These are phyloP conservation scores for Agrochola circellaris DNA, from an alignment of 2,888 invertebrate species.

Conservation along the genomic window DNA sequence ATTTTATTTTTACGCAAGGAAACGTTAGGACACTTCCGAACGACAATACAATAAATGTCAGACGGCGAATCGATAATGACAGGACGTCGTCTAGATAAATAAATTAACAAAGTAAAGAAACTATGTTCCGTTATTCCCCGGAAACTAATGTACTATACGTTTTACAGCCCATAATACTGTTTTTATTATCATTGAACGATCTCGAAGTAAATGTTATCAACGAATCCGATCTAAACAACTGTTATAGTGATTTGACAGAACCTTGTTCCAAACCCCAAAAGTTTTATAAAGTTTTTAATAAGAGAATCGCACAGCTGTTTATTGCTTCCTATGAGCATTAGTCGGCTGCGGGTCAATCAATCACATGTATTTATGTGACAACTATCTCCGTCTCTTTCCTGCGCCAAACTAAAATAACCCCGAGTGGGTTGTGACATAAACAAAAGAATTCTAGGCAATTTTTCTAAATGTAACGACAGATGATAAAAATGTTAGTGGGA, in stretches of 20 bases:
- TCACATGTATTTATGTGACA: slow-evolving; percentile 89
- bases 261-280: slow-evolving; percentile 56
- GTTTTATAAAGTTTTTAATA: slow-evolving; percentile 62
- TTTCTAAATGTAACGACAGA: slow-evolving; percentile 70
- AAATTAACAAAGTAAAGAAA: slow-evolving; percentile 62
- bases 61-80: slow-evolving; percentile 68
- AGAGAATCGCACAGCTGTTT: slow-evolving; percentile 83
- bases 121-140: slow-evolving; percentile 57
- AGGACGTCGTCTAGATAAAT: slow-evolving; percentile 64
- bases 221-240: slow-evolving; percentile 69
- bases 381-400: slow-evolving; percentile 82
- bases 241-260: slow-evolving; percentile 75
- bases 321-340: slow-evolving; percentile 87
- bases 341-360: slow-evolving; percentile 89
- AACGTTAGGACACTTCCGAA: slow-evolving; percentile 72
- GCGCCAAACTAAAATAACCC: slow-evolving; percentile 71
- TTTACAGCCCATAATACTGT: slow-evolving; percentile 67
- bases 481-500: slow-evolving; percentile 69
- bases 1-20: slow-evolving; percentile 80
- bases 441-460: slow-evolving; percentile 72
- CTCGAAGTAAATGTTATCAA: slow-evolving; percentile 66
- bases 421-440: slow-evolving; percentile 73
- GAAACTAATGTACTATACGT: slow-evolving; percentile 59
- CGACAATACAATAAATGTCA: slow-evolving; percentile 73
- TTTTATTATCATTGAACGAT: slow-evolving; percentile 62